These are phyloP conservation scores for Vicugna pacos DNA, from an alignment of 2,113 vertebrate species.

Conservation along the genomic window DNA sequence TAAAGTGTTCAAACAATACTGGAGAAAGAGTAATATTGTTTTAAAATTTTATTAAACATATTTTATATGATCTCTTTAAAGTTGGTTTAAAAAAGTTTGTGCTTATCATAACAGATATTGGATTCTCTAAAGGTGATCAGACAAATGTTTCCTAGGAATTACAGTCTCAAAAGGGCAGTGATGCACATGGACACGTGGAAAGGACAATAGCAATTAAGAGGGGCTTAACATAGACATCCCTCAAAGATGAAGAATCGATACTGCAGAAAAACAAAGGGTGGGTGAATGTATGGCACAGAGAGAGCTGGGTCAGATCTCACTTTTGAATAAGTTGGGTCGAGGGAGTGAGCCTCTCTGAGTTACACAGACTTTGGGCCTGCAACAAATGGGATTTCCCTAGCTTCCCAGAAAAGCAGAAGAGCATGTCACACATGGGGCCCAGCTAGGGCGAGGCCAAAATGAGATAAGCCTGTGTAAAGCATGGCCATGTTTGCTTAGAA, in stretches of 20 bases:
- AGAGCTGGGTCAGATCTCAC: background rate
- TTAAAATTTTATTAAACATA: conserved; percentile 45
- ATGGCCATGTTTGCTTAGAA: background rate
- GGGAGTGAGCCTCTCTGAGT: background rate
- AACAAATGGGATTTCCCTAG: background rate
- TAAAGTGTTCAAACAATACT: background rate
- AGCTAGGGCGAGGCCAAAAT: background rate
- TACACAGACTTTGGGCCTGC: background rate
- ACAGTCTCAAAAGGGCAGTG: background rate
- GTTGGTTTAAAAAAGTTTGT: background rate
- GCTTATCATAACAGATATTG: background rate
- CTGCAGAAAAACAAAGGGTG: background rate
- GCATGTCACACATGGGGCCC: background rate
- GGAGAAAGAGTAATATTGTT: conserved; percentile 10
- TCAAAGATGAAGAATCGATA: background rate
- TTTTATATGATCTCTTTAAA: background rate
- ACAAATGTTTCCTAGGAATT: conserved; percentile 25
- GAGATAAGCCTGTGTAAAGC: background rate
- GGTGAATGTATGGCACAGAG: background rate
- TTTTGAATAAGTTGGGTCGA: background rate
- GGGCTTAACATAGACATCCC: background rate
- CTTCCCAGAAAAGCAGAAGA: background rate
- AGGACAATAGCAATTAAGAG: background rate
- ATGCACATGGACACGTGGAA: background rate
- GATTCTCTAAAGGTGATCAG: background rate